Percentiles rank a stretch among this genome's conserved stretches.
Evolutionary conservation across 1,140 invertebrate species (phyloP).

Genomic region (Drosophila ambigua): DNA sequence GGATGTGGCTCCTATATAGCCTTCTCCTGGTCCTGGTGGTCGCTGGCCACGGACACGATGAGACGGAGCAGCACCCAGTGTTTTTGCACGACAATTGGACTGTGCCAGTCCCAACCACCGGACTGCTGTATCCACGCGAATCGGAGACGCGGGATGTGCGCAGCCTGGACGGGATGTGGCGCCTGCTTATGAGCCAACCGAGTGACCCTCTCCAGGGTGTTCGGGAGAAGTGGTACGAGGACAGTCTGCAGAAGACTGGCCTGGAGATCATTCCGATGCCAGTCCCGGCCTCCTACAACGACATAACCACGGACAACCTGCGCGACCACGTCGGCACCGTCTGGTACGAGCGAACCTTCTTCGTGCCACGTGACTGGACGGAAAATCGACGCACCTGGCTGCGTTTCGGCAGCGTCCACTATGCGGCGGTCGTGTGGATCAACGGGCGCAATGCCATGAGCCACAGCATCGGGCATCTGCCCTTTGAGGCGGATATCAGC

Average conservation of each 20-base stretch:
- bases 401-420: conserved; percentile 94
- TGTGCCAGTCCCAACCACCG: conserved; percentile 72
- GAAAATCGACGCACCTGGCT: conserved; percentile 90
- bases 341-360: conserved; percentile 95
- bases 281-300: conserved; percentile 98
- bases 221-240: conserved; percentile 89
- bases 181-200: conserved; percentile 88
- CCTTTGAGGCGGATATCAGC: conserved; percentile 94
- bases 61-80: not conserved
- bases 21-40: not conserved
- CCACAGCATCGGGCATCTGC: conserved; percentile 97
- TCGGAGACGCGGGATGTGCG: conserved; percentile 91
- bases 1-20: not conserved
- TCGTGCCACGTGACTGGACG: conserved; percentile 89
- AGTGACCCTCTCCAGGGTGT: conserved; percentile 88
- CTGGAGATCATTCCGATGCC: conserved; percentile 90
- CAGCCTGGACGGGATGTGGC: conserved; percentile 94
- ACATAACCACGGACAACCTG: conserved; percentile 92
- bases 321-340: conserved; percentile 97
- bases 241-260: conserved; percentile 48
- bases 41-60: not conserved
- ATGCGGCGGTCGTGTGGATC: conserved; percentile 93
- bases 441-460: conserved; percentile 91
- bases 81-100: conserved; percentile 40
- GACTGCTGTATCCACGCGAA: conserved; percentile 92